A percentile compares a stretch with the other conserved stretches of the same genome.
phyloP scores from a whole-genome alignment of 2,113 vertebrate genomes.

The Nanorana parkeri region DNA sequence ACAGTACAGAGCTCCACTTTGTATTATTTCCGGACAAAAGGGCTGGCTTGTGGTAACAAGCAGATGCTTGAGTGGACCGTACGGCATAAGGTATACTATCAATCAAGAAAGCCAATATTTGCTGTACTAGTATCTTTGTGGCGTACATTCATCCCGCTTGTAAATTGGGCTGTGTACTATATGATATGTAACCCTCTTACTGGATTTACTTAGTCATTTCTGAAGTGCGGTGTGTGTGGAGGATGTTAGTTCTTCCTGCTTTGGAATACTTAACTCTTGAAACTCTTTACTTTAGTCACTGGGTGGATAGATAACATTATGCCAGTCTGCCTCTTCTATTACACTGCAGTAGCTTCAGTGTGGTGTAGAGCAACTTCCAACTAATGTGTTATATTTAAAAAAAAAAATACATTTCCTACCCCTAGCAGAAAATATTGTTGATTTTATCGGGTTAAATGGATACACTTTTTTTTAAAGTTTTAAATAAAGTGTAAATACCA shows the following conservation, averaged over 20 bases:
- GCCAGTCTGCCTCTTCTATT: neutral
- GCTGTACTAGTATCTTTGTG: conserved; percentile 76
- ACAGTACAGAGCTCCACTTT: conserved; percentile 71
- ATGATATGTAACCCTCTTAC: conserved; percentile 60
- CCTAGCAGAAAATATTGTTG: too few species aligned
- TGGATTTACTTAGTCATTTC: conserved; percentile 63
- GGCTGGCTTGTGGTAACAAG: conserved; percentile 66
- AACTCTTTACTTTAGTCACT: conserved; percentile 1
- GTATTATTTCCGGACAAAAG: conserved; percentile 72
- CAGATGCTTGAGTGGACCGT: conserved; percentile 71
- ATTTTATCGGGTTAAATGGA: too few species aligned
- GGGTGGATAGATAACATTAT: conserved; percentile 22
- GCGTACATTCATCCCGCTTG: conserved; percentile 70
- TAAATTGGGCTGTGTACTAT: conserved; percentile 62
- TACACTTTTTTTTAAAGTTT: too few species aligned
- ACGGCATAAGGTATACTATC: conserved; percentile 68
- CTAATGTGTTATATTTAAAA: too few species aligned
- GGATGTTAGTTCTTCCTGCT: conserved; percentile 54
- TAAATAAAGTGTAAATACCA: too few species aligned
- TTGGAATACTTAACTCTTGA: conserved; percentile 39
- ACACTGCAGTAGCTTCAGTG: too few species aligned
- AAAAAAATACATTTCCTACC: too few species aligned
- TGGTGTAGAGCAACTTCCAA: too few species aligned
- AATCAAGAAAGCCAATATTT: conserved; percentile 82
- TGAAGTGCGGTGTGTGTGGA: conserved; percentile 41